These are phyloP conservation scores for Cheilosia pagana DNA, from an alignment of 2,888 invertebrate genomes.

Conservation along the genomic window DNA sequence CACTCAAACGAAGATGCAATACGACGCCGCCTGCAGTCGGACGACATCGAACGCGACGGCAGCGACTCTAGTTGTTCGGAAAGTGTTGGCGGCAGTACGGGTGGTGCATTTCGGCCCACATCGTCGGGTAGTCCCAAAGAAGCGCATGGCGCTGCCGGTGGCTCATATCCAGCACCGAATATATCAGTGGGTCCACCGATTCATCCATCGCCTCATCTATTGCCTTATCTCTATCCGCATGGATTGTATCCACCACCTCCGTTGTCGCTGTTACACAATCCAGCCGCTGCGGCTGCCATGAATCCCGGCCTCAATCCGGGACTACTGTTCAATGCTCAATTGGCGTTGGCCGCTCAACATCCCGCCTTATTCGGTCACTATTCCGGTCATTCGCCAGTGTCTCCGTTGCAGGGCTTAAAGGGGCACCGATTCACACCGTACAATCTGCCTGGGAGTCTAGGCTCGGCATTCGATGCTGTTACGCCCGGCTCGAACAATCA, in stretches of 20 bases:
- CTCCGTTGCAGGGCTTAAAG: conserved; percentile 88
- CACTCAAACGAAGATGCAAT: conserved; percentile 84
- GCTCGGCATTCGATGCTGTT: conserved; percentile 95
- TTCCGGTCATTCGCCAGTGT: conserved; percentile 88
- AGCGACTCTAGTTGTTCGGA: conserved; percentile 91
- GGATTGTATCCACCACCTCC: conserved; percentile 94
- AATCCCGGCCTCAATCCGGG: conserved; percentile 90
- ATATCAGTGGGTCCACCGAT: conserved; percentile 97
- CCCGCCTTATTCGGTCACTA: conserved; percentile 90
- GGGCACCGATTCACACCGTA: conserved; percentile 95
- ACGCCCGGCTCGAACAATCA: conserved; percentile 88
- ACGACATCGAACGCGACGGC: conserved; percentile 87
- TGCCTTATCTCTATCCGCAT: conserved; percentile 96
- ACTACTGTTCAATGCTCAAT: conserved; percentile 94
- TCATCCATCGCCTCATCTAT: conserved; percentile 93
- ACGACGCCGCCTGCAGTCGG: conserved; percentile 84
- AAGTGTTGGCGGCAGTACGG: conserved; percentile 84
- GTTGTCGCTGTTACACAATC: conserved; percentile 86
- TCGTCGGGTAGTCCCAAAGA: conserved; percentile 85
- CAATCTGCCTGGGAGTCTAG: conserved; percentile 90
- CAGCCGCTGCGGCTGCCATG: conserved; percentile 85
- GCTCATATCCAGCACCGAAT: conserved; percentile 94
- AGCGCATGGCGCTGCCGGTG: conserved; percentile 80
- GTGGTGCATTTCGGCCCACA: conserved; percentile 83
- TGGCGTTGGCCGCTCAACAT: conserved; percentile 94